These are phyloP conservation scores for Arbacia lixula DNA, from an alignment of 53 echinoderm and acorn worm species.

Conservation along the genomic window DNA sequence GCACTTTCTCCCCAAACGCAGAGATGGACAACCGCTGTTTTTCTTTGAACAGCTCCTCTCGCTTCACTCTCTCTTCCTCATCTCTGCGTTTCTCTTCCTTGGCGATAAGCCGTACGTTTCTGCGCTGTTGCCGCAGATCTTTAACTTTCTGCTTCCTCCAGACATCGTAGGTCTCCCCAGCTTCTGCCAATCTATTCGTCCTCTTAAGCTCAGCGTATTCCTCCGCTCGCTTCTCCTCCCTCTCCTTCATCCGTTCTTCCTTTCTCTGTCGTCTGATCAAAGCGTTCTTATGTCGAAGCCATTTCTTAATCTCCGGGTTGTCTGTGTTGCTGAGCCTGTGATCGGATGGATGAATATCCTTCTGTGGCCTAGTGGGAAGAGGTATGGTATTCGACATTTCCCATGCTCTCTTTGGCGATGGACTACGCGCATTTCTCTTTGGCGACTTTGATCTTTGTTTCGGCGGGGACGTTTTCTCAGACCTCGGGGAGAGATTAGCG, in stretches of 20 bases:
- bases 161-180: slow-evolving; percentile 39
- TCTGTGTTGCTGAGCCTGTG: slow-evolving; percentile 64
- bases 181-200: slow-evolving; percentile 27
- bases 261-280: slow-evolving; percentile 62
- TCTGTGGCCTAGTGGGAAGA: slow-evolving; percentile 36
- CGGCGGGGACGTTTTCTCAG: neutral
- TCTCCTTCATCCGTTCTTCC: slow-evolving; percentile 58
- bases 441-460: slow-evolving; percentile 20
- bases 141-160: slow-evolving; percentile 46
- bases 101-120: neutral
- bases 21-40: neutral
- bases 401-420: slow-evolving; percentile 18
- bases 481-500: neutral
- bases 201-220: slow-evolving; percentile 13
- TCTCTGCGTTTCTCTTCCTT: slow-evolving; percentile 35
- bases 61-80: slow-evolving; percentile 24
- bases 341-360: slow-evolving; percentile 52
- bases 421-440: neutral
- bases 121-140: neutral
- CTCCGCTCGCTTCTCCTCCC: slow-evolving; percentile 32
- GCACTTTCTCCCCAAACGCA: slow-evolving; percentile 42
- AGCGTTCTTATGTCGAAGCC: slow-evolving; percentile 81
- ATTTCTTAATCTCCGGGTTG: slow-evolving; percentile 70
- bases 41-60: slow-evolving; percentile 37
- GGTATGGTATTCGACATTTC: neutral